Evolutionary conservation across 2,113 vertebrate genomes (phyloP), one percentile per base, ranked within the genome.

Genomic region (Calyptomena viridis): DNA sequence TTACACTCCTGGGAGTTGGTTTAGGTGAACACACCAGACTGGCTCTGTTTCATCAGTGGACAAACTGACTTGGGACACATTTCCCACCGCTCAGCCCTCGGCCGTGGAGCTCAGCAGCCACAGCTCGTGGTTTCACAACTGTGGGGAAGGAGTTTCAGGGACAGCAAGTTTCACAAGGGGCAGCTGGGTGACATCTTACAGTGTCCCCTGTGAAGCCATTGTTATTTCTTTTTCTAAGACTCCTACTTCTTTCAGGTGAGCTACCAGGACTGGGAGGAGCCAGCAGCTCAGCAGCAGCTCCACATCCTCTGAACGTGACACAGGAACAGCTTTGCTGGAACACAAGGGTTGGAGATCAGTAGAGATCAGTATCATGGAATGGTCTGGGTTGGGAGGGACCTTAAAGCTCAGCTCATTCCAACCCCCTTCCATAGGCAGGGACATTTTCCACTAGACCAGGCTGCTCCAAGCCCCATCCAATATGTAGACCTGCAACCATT

Each of bases 281-380:
- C 1, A 0, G 23, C 52, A 74, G n/a, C 63, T 37, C 73, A 56
- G 66, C 18, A 24, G 76, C 77, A 60, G 46, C 50, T 63, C 84
- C 42, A 56, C 1, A 0, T 28, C 19, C 87, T 68, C 84, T 1
- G 9, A 2, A 3, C 8, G 0, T 0, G 3, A 19, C 11, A 33
- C 37, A 46, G 40, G 40, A 83, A 27, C 37, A 33, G 27, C 27
- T 12, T 13, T 9, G 37, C 53, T 53, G 78, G 27, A 60, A 56
- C 46, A 16, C 3, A 4, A 3, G 58, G 62, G 42, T 0, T 60
- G 59, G 44, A 31, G 35, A 77, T 18, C 63, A 23, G 3, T 0
- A 5, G 44, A 31, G 35, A 77, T 18, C 63, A 23, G 3, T 0
- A 5, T 2, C 39, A 40, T 30, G 42, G 25, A 63, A 62, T 5